phyloP scores from a whole-genome alignment of 2,797 vertebrate genomes.

The Myotis pilosus region DNA sequence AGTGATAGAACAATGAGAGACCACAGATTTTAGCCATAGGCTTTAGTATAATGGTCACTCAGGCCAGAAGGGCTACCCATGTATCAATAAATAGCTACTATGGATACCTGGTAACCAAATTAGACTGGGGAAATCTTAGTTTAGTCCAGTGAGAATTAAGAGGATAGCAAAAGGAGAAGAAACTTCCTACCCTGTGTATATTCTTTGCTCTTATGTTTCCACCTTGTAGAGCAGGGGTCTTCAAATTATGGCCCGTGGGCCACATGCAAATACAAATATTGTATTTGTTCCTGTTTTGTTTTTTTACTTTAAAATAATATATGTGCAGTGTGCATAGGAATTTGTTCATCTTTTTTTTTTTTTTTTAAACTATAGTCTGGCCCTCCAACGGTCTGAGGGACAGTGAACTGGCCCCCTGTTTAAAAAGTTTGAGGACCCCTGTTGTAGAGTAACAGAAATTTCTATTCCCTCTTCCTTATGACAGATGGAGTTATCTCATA shows the following conservation, averaged over 20 bases:
- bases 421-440: too few species aligned
- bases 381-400: too few species aligned
- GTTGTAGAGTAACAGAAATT: not conserved
- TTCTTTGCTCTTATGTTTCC: slow-evolving; percentile 26
- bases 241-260: too few species aligned
- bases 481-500: not conserved
- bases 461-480: not conserved
- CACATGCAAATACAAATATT: too few species aligned
- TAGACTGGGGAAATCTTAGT: not conserved
- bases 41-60: not conserved
- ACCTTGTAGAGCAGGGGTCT: not conserved
- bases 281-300: too few species aligned
- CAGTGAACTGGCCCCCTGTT: too few species aligned
- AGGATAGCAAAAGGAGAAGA: not conserved
- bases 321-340: too few species aligned
- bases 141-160: not conserved
- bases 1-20: not conserved
- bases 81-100: not conserved
- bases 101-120: not conserved
- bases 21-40: not conserved
- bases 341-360: too few species aligned
- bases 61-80: not conserved
- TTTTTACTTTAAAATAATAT: too few species aligned
- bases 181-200: not conserved
- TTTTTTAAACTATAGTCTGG: too few species aligned